phyloP scores from a whole-genome alignment of 2,113 vertebrate species.

The Eulacestoma nigropectus region DNA sequence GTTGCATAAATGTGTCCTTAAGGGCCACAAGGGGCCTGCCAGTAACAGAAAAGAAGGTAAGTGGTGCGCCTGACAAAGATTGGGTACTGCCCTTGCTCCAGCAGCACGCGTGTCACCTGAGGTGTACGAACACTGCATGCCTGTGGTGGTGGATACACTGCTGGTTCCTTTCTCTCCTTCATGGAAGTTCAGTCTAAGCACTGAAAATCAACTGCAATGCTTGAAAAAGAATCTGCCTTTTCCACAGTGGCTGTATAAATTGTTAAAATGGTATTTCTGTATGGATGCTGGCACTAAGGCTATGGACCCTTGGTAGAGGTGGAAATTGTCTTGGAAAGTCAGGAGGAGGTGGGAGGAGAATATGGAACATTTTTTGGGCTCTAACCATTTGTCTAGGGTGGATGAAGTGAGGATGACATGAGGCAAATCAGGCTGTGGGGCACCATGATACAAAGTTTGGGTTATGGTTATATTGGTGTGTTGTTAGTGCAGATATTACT shows the following conservation, averaged over 20 bases:
- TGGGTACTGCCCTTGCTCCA: not conserved
- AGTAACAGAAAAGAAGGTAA: not conserved
- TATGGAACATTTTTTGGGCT: not conserved
- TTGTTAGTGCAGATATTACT: not conserved
- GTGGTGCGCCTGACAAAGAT: not conserved
- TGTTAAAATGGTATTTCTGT: not conserved
- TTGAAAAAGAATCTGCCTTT: not conserved
- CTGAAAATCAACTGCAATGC: not conserved
- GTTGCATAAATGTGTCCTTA: not conserved
- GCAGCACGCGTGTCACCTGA: accelerated
- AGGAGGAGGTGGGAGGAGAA: not conserved
- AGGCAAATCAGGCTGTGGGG: not conserved
- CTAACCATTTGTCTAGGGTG: not conserved
- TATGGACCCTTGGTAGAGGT: not conserved
- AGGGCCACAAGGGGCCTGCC: not conserved
- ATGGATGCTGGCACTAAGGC: not conserved
- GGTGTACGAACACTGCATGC: accelerated
- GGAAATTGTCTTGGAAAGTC: not conserved
- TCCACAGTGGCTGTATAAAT: not conserved
- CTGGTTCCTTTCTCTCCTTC: not conserved
- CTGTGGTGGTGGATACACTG: not conserved
- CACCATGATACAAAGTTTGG: not conserved
- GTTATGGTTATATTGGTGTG: not conserved
- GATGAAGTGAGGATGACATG: not conserved
- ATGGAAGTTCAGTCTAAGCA: not conserved